Percentiles rank a stretch among this genome's conserved stretches.
Conservation (phyloP, 2,113 vertebrate genomes). For the Cebus imitator region DNA sequence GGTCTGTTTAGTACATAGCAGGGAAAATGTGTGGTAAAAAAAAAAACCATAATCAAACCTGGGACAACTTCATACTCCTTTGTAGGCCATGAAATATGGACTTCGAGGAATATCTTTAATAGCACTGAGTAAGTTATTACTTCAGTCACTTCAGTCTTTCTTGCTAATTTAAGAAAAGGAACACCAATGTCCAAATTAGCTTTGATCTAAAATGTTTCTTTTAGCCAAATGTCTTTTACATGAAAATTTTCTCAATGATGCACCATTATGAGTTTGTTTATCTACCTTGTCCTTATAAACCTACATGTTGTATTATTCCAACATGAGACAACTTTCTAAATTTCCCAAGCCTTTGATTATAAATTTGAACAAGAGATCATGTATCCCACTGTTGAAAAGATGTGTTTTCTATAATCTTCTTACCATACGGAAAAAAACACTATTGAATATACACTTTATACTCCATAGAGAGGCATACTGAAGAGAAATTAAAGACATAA, state of each 20-base stretch:
- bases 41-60: slow-evolving; percentile 71
- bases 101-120: slow-evolving; percentile 61
- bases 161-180: slow-evolving; percentile 77
- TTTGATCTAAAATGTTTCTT: slow-evolving; percentile 67
- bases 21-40: slow-evolving; percentile 74
- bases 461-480: background rate
- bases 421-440: background rate
- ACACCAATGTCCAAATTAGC: slow-evolving; percentile 69
- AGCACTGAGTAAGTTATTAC: slow-evolving; percentile 46
- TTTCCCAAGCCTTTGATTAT: slow-evolving; percentile 71
- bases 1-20: slow-evolving; percentile 16
- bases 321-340: slow-evolving; percentile 74
- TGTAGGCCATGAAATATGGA: slow-evolving; percentile 73
- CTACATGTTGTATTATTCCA: slow-evolving; percentile 77
- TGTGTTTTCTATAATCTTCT: background rate
- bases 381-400: background rate
- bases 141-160: background rate
- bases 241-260: slow-evolving; percentile 78
- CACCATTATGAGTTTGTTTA: slow-evolving; percentile 70
- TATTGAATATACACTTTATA: background rate
- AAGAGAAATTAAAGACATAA: background rate
- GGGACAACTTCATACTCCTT: slow-evolving; percentile 61
- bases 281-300: slow-evolving; percentile 78
- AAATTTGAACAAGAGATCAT: slow-evolving; percentile 63
- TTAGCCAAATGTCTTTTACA: slow-evolving; percentile 74